phyloP scores from a whole-genome alignment of 2,888 invertebrate genomes.

The Syritta pipiens region DNA sequence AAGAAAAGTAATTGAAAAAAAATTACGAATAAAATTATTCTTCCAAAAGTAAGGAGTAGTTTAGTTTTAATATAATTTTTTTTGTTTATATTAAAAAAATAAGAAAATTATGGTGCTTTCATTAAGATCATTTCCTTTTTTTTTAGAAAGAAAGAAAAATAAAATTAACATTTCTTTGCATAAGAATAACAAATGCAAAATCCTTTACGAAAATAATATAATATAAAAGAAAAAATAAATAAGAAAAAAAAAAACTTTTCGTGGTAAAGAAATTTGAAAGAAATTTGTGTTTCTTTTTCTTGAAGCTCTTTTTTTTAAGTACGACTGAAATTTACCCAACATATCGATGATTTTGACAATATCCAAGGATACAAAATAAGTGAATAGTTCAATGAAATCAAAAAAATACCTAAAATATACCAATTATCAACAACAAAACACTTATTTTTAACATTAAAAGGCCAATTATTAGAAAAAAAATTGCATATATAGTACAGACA shows the following conservation, averaged over 20 bases:
- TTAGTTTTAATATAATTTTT: slow-evolving; percentile 32
- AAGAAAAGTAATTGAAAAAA: slow-evolving; percentile 51
- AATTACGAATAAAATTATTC: slow-evolving; percentile 51
- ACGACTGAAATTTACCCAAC: no score
- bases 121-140: slow-evolving; percentile 1
- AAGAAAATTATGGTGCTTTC: slow-evolving; percentile 47
- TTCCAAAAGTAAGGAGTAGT: slow-evolving; percentile 37
- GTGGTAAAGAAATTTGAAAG: not conserved
- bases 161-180: slow-evolving; percentile 3
- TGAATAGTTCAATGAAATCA: slow-evolving; percentile 3
- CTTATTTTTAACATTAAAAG: slow-evolving; percentile 38
- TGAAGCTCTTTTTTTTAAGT: no score
- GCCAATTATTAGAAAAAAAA: slow-evolving; percentile 39
- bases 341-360: not conserved
- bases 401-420: slow-evolving; percentile 41
- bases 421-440: slow-evolving; percentile 55
- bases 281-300: no score
- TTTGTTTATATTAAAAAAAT: slow-evolving; percentile 23
- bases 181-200: slow-evolving; percentile 1
- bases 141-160: slow-evolving; percentile 12
- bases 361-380: no score
- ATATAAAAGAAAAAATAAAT: not conserved
- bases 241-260: not conserved
- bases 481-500: slow-evolving; percentile 46
- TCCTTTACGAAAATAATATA: slow-evolving; percentile 2